phyloP scores from a whole-genome alignment of 37 sponge, comb jelly and placozoan genomes.

The Halichondria panicea region DNA sequence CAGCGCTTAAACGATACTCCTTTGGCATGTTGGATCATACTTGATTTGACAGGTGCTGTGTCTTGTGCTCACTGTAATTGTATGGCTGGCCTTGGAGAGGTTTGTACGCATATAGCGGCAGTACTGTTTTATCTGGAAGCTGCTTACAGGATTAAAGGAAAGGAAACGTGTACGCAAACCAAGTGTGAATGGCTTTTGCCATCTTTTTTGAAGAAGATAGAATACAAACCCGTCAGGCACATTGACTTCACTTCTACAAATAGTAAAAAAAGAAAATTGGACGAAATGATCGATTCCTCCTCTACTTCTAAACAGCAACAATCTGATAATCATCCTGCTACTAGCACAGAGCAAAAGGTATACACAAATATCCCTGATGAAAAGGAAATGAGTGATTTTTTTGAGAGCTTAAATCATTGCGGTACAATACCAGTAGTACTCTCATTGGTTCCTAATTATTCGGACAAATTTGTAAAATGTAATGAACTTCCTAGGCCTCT shows the following conservation, averaged over 20 bases:
- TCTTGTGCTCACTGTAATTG: constrained; percentile 74
- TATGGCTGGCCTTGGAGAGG: constrained; percentile 75
- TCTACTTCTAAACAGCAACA: background rate
- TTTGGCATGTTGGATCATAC: constrained; percentile 45
- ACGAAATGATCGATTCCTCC: background rate
- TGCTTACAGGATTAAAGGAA: constrained; percentile 35
- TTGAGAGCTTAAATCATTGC: constrained; percentile 1
- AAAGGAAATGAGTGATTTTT: background rate
- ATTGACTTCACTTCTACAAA: constrained; percentile 54
- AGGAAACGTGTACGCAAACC: constrained; percentile 51
- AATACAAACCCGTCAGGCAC: constrained; percentile 25
- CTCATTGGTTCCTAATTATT: constrained; percentile 19
- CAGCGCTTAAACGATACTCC: constrained; percentile 52
- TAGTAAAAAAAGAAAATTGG: background rate
- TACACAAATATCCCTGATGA: too few relatives aligned
- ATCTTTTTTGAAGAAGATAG: constrained; percentile 24
- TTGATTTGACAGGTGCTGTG: constrained; percentile 37
- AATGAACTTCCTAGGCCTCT: constrained; percentile 23
- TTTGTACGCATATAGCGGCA: constrained; percentile 68
- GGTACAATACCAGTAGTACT: constrained; percentile 50
- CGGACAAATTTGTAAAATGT: constrained; percentile 24
- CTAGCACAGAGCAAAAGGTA: too few relatives aligned
- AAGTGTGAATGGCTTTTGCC: constrained; percentile 65
- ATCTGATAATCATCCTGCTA: background rate
- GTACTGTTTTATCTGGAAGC: constrained; percentile 61